Percentiles rank a stretch among this genome's conserved stretches.
Conservation (phyloP, 2,113 vertebrate species). For the Vulpes lagopus region DNA sequence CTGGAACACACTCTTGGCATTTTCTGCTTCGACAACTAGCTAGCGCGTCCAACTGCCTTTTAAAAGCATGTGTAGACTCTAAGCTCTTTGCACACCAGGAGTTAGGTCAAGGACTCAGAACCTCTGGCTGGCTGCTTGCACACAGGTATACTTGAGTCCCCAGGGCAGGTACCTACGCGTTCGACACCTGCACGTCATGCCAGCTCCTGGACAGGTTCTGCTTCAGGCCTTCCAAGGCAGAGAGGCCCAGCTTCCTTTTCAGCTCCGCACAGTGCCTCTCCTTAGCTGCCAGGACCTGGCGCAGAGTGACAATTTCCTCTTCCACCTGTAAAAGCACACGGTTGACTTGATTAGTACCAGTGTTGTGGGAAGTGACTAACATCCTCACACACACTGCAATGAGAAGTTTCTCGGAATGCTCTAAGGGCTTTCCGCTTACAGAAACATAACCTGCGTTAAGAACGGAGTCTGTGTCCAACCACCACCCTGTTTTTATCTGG, state of each 20-base stretch:
- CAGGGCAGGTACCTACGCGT: constrained; percentile 90
- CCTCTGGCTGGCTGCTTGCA: background rate
- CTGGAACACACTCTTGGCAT: background rate
- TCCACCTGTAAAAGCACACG: constrained; percentile 90
- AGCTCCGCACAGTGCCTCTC: constrained; percentile 95
- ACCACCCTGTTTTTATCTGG: background rate
- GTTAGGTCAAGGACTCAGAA: background rate
- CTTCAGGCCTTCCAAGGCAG: constrained; percentile 92
- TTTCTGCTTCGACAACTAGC: background rate
- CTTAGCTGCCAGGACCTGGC: constrained; percentile 97
- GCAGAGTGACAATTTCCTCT: constrained; percentile 96
- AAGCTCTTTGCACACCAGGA: background rate
- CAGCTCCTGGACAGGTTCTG: constrained; percentile 95
- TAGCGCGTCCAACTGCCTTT: background rate
- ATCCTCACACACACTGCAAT: background rate
- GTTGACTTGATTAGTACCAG: background rate
- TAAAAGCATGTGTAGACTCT: background rate
- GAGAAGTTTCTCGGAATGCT: background rate
- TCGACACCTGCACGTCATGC: constrained; percentile 97
- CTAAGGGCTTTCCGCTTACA: background rate
- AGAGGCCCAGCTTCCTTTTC: constrained; percentile 96
- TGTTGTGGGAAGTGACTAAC: background rate
- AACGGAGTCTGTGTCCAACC: rapidly evolving
- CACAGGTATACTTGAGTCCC: no score
- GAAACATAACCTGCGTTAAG: background rate